Percentiles rank a stretch among this genome's conserved stretches.
Evolutionary conservation across 1,140 invertebrate species (phyloP).

Genomic region (Acromyrmex echinatior): DNA sequence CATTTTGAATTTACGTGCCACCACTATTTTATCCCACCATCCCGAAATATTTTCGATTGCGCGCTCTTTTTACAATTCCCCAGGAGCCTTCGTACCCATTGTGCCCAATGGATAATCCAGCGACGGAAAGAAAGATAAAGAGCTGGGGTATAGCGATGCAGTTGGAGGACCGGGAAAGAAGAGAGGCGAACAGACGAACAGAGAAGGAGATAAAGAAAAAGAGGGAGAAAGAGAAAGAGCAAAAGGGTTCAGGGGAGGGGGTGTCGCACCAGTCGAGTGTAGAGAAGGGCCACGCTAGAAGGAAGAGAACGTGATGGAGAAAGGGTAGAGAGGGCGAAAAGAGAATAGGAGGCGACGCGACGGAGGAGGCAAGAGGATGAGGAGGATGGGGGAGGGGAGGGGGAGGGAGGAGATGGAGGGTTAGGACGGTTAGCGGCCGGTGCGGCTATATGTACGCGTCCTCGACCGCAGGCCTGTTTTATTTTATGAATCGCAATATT

Average conservation of each 20-base stretch:
- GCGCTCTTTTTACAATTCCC: constrained; percentile 60
- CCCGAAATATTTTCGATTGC: constrained; percentile 62
- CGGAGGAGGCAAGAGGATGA: not conserved
- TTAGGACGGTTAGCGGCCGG: constrained; percentile 82
- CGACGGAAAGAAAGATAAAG: constrained; percentile 65
- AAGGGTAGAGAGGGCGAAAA: constrained; percentile 57
- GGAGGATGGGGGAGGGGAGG: not conserved
- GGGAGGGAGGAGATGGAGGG: constrained; percentile 54
- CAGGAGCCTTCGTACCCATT: constrained; percentile 55
- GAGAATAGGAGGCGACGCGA: constrained; percentile 20
- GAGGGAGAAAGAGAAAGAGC: constrained; percentile 38
- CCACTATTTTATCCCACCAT: constrained; percentile 46
- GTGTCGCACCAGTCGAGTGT: constrained; percentile 40
- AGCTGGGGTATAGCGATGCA: constrained; percentile 52
- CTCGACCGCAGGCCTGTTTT: constrained; percentile 86
- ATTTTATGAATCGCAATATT: constrained; percentile 88
- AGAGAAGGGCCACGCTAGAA: constrained; percentile 57
- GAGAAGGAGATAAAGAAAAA: constrained; percentile 41
- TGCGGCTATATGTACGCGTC: constrained; percentile 83
- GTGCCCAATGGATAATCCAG: constrained; percentile 63
- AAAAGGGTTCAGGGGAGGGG: constrained; percentile 34
- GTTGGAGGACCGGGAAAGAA: constrained; percentile 55
- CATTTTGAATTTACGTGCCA: constrained; percentile 49
- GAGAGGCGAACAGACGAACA: constrained; percentile 13
- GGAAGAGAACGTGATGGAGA: constrained; percentile 56